These are phyloP conservation scores for Siniperca chuatsi DNA, from an alignment of 2,113 vertebrate species.

Conservation along the genomic window DNA sequence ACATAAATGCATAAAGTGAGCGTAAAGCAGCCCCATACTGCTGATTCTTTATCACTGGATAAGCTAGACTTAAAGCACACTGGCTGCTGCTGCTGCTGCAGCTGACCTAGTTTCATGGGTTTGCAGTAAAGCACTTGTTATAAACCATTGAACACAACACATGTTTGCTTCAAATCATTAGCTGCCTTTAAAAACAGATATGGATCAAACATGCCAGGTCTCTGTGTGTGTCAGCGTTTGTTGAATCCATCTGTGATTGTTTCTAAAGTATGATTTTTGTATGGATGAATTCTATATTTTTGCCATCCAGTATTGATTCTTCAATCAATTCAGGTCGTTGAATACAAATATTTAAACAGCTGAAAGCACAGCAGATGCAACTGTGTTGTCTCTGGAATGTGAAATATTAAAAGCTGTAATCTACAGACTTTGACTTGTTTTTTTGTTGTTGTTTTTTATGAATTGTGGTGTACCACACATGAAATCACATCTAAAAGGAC, in stretches of 20 bases:
- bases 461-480: not conserved
- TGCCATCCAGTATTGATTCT: constrained; percentile 68
- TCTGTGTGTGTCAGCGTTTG: constrained; percentile 14
- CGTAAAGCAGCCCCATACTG: constrained; percentile 43
- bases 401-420: constrained; percentile 57
- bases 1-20: constrained; percentile 40
- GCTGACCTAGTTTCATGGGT: not conserved
- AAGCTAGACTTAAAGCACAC: constrained; percentile 47
- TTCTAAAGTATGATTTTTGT: constrained; percentile 37
- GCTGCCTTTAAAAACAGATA: constrained; percentile 62
- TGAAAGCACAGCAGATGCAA: constrained; percentile 38
- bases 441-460: not conserved
- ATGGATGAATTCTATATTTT: constrained; percentile 65
- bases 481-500: not conserved
- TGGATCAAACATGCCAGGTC: constrained; percentile 18
- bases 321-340: constrained; percentile 49
- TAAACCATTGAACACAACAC: constrained; percentile 6
- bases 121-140: constrained; percentile 29
- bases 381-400: constrained; percentile 64
- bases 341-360: constrained; percentile 41
- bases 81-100: not conserved
- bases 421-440: constrained; percentile 6
- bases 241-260: constrained; percentile 55
- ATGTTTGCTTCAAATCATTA: constrained; percentile 26
- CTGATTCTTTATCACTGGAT: constrained; percentile 59